These are phyloP conservation scores for Paelopatides confundens DNA, from an alignment of 53 echinoderm and acorn worm species.

Conservation along the genomic window DNA sequence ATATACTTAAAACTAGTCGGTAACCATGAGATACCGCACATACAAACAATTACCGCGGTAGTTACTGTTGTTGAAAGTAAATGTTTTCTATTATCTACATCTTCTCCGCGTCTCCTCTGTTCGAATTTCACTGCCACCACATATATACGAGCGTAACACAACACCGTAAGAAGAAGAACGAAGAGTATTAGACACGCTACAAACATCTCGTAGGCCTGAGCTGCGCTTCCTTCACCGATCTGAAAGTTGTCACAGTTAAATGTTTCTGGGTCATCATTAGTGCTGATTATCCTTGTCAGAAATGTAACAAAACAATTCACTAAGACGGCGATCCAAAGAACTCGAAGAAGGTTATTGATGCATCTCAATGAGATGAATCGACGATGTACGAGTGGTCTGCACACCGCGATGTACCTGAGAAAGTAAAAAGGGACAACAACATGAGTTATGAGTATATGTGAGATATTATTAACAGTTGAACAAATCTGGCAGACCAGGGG, in stretches of 20 bases:
- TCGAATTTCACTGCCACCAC: slow-evolving; percentile 51
- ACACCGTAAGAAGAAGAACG: slow-evolving; percentile 62
- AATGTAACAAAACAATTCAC: slow-evolving; percentile 1
- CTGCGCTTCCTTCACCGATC: neutral
- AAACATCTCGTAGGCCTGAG: slow-evolving; percentile 9
- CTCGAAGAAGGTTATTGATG: neutral
- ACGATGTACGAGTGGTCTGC: slow-evolving; percentile 1
- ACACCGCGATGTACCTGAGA: slow-evolving; percentile 2
- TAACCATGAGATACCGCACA: slow-evolving; percentile 69
- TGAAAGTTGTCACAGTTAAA: neutral
- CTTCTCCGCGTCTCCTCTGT: slow-evolving; percentile 3
- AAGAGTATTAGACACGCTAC: slow-evolving; percentile 57
- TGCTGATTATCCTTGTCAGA: slow-evolving; percentile 4
- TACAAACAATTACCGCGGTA: slow-evolving; percentile 64
- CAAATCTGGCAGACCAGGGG: too few relatives aligned
- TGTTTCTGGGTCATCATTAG: neutral
- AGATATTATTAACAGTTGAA: too few relatives aligned
- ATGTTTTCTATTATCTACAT: neutral
- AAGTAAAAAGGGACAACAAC: neutral
- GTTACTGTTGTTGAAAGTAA: slow-evolving; percentile 66
- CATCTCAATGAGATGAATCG: slow-evolving; percentile 11
- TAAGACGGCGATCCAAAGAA: neutral
- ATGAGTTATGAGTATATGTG: too few relatives aligned
- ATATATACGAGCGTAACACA: slow-evolving; percentile 57
- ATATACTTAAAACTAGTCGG: slow-evolving; percentile 69